Percentiles rank a stretch among this genome's conserved stretches.
These are phyloP conservation scores for Okamejei kenojei DNA, from an alignment of 2,797 vertebrate species.

Conservation along the genomic window DNA sequence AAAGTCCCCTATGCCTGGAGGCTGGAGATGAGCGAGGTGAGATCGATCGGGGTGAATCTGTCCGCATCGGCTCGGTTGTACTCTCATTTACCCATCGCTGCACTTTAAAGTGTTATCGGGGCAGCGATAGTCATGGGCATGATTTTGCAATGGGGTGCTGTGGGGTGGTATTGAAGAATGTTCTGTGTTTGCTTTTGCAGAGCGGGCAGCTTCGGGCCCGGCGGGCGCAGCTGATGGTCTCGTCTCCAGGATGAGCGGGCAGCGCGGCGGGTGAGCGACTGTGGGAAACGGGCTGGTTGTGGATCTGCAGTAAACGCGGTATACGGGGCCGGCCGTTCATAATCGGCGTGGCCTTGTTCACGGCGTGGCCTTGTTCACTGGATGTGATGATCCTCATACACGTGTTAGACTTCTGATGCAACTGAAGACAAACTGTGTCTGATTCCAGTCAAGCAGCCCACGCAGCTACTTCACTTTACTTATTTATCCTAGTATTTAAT, in stretches of 20 bases:
- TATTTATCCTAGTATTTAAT: too few relatives aligned
- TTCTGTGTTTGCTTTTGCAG: background rate
- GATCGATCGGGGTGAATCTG: background rate
- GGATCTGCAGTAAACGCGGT: background rate
- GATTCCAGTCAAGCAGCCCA: background rate
- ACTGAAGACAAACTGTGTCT: background rate
- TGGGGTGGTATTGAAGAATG: background rate
- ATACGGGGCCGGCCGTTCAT: background rate
- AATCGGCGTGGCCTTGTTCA: too few relatives aligned
- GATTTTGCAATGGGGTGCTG: background rate
- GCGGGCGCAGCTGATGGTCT: too few relatives aligned
- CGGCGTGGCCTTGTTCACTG: too few relatives aligned
- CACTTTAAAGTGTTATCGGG: too few relatives aligned
- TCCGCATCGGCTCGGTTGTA: background rate
- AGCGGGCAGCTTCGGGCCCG: background rate
- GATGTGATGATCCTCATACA: slow-evolving; percentile 55
- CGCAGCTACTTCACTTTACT: background rate
- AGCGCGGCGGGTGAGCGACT: background rate
- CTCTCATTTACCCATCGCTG: background rate
- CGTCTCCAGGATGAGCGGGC: background rate
- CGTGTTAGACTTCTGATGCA: slow-evolving; percentile 80
- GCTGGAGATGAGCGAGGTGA: accelerated
- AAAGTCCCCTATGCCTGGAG: background rate
- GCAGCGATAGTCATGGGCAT: too few relatives aligned
- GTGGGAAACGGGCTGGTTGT: background rate